Conservation (phyloP, 1,140 invertebrate species). For the Diorhabda elongata region DNA sequence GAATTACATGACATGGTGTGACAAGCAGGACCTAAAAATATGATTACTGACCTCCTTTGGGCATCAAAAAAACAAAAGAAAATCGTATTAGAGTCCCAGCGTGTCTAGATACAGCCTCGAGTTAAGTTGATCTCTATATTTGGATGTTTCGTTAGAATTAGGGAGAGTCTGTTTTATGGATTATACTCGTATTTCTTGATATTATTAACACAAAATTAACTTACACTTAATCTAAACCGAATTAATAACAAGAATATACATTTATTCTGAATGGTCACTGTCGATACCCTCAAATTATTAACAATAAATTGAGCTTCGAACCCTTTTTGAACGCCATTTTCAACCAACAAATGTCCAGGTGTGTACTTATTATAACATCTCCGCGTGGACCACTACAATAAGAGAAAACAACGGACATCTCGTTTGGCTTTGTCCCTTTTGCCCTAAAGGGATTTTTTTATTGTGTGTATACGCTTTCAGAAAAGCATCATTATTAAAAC, state of each 20-base stretch:
- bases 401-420: slow-evolving; percentile 24
- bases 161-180: too few relatives aligned
- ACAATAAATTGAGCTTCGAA: slow-evolving; percentile 24
- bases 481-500: not conserved
- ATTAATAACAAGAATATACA: too few relatives aligned
- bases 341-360: slow-evolving; percentile 26
- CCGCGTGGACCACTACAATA: slow-evolving; percentile 26
- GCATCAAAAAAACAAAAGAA: slow-evolving; percentile 21
- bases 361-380: slow-evolving; percentile 20
- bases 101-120: slow-evolving; percentile 5
- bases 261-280: too few relatives aligned
- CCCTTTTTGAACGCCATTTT: slow-evolving; percentile 26
- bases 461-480: not conserved
- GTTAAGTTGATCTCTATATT: slow-evolving; percentile 4
- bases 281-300: slow-evolving; percentile 10
- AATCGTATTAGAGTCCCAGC: slow-evolving; percentile 13
- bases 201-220: too few relatives aligned
- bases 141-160: not conserved
- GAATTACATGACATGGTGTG: slow-evolving; percentile 15
- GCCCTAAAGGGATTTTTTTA: slow-evolving; percentile 12
- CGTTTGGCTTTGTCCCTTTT: slow-evolving; percentile 19
- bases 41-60: slow-evolving; percentile 21
- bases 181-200: too few relatives aligned
- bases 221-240: too few relatives aligned
- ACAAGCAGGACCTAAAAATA: slow-evolving; percentile 18